These are phyloP conservation scores for Epistrophe eligans DNA, from an alignment of 2,888 invertebrate species.

Conservation along the genomic window DNA sequence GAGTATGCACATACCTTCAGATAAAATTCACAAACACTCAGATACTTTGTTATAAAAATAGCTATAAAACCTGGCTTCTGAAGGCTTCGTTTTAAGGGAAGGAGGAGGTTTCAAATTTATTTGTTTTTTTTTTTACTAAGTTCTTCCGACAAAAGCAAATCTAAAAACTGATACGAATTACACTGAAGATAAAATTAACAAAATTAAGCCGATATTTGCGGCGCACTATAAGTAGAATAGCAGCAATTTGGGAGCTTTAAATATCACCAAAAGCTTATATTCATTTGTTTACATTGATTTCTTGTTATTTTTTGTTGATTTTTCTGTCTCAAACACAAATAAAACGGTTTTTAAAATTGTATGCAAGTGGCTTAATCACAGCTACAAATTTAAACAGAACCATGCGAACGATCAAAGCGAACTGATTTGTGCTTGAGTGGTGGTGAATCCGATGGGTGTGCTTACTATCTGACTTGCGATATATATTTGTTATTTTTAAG, in stretches of 20 bases:
- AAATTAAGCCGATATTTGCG: slow-evolving; percentile 16
- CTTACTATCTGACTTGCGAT: not conserved
- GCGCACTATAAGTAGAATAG: slow-evolving; percentile 32
- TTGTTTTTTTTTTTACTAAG: not conserved
- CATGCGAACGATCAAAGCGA: slow-evolving; percentile 57
- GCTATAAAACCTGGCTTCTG: slow-evolving; percentile 5
- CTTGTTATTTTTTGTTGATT: not conserved
- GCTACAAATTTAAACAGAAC: slow-evolving; percentile 51
- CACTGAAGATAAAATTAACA: no score
- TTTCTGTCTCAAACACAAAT: not conserved
- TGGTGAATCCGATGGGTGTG: slow-evolving; percentile 35
- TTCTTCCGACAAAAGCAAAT: not conserved
- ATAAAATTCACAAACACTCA: slow-evolving; percentile 2
- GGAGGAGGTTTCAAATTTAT: not conserved
- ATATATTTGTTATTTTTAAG: not conserved
- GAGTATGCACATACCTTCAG: not conserved
- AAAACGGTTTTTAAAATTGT: not conserved
- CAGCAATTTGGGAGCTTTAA: slow-evolving; percentile 24
- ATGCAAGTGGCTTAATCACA: not conserved
- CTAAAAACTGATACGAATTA: no score
- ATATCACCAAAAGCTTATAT: not conserved
- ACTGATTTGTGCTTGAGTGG: slow-evolving; percentile 59
- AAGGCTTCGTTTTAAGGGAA: not conserved
- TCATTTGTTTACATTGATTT: slow-evolving; percentile 20
- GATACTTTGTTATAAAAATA: slow-evolving; percentile 10